phyloP scores from a whole-genome alignment of 1,140 invertebrate genomes.

The Zaprionus capensis region DNA sequence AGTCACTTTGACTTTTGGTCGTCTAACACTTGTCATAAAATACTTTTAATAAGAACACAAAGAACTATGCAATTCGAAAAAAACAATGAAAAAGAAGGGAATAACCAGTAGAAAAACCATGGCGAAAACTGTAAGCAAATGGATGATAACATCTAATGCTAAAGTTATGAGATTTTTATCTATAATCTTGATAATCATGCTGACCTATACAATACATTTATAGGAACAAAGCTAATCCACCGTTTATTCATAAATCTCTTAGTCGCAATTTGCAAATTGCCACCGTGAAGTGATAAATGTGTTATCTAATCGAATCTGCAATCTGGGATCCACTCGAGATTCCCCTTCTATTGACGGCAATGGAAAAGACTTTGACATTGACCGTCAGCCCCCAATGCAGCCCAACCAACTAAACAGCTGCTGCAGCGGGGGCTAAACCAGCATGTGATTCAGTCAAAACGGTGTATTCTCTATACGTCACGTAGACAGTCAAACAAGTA shows the following conservation, averaged over 20 bases:
- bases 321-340: slow-evolving; percentile 19
- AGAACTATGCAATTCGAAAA: background rate
- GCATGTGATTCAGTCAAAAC: slow-evolving; percentile 37
- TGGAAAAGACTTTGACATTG: slow-evolving; percentile 31
- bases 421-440: slow-evolving; percentile 10
- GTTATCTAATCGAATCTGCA: background rate
- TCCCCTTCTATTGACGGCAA: slow-evolving; percentile 7
- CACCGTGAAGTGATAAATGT: background rate
- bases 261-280: background rate
- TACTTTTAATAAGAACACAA: background rate
- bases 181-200: background rate
- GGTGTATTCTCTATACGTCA: slow-evolving; percentile 70
- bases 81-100: background rate
- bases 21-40: slow-evolving; percentile 6
- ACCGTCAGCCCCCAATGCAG: slow-evolving; percentile 42
- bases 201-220: background rate
- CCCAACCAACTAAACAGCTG: slow-evolving; percentile 5
- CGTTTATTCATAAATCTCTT: background rate
- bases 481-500: slow-evolving; percentile 55
- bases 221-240: background rate
- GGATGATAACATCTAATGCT: background rate
- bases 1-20: background rate
- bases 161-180: background rate
- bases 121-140: background rate
- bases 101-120: background rate